Conservation (phyloP, 2,113 vertebrate genomes). For the Ictalurus punctatus region DNA sequence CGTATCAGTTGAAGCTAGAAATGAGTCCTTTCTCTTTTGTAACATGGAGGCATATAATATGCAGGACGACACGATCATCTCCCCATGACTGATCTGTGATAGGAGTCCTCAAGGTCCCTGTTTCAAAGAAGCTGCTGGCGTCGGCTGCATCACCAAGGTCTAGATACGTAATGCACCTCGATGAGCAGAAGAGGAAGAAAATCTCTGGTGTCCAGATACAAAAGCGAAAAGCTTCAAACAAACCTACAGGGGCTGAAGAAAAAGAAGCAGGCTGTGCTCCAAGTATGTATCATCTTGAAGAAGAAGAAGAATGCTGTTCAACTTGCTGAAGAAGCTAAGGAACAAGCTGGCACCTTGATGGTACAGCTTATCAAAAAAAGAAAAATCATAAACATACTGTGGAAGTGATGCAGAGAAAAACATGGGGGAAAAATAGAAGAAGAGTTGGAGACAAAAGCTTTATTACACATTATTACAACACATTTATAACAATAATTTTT, state of each 20-base stretch:
- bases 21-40: too few relatives aligned
- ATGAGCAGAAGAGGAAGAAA: constrained; percentile 39
- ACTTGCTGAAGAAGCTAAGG: constrained; percentile 42
- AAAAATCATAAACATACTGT: too few relatives aligned
- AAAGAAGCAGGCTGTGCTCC: constrained; percentile 27
- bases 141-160: constrained; percentile 42
- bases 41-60: too few relatives aligned
- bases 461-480: too few relatives aligned
- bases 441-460: background rate
- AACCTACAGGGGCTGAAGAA: constrained; percentile 43
- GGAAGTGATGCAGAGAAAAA: too few relatives aligned
- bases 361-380: constrained; percentile 3
- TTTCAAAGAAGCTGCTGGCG: constrained; percentile 38
- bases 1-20: too few relatives aligned
- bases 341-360: constrained; percentile 41
- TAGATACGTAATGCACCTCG: constrained; percentile 37
- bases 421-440: too few relatives aligned
- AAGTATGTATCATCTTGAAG: background rate
- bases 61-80: too few relatives aligned
- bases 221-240: constrained; percentile 28
- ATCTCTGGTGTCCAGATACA: constrained; percentile 26
- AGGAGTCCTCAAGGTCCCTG: constrained; percentile 35
- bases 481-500: too few relatives aligned
- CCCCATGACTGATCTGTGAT: too few relatives aligned
- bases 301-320: constrained; percentile 1